These are phyloP conservation scores for Cetonia aurata DNA, from an alignment of 2,888 invertebrate genomes.

Conservation along the genomic window DNA sequence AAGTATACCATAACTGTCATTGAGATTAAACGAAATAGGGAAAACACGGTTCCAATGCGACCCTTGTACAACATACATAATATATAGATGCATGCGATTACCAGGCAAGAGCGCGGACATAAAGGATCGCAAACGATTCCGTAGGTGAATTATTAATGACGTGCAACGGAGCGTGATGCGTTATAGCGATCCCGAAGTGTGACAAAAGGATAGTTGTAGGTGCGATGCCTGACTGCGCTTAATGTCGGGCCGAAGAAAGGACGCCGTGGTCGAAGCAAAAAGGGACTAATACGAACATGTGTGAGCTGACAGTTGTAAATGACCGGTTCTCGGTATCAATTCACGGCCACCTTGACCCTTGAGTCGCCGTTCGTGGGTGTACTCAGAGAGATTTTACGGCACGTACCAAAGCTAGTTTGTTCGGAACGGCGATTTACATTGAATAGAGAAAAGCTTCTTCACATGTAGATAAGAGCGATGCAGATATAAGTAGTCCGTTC, in stretches of 20 bases:
- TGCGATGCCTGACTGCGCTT: conserved; percentile 43
- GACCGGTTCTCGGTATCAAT: conserved; percentile 39
- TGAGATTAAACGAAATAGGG: too few species aligned
- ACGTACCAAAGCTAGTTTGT: too few species aligned
- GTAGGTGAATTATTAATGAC: conserved; percentile 37
- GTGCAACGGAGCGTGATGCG: background rate
- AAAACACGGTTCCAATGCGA: too few species aligned
- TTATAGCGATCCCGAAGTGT: conserved; percentile 14
- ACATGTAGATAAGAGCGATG: too few species aligned
- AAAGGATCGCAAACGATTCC: conserved; percentile 15
- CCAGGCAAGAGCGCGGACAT: too few species aligned
- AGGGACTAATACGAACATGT: conserved; percentile 52
- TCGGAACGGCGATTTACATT: too few species aligned
- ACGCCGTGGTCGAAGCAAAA: conserved; percentile 35
- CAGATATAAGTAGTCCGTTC: too few species aligned
- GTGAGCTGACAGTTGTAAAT: conserved; percentile 52
- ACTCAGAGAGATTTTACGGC: too few species aligned
- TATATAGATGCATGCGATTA: too few species aligned
- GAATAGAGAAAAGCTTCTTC: too few species aligned
- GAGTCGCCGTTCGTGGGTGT: conserved; percentile 22
- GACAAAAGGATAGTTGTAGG: conserved; percentile 35
- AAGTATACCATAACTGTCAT: too few species aligned
- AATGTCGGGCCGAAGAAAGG: conserved; percentile 31
- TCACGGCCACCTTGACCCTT: conserved; percentile 40
- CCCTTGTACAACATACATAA: too few species aligned